Base-by-base conservation (phyloP, 92 coral and sea anemone genomes). In the Actinernus sp. region DNA sequence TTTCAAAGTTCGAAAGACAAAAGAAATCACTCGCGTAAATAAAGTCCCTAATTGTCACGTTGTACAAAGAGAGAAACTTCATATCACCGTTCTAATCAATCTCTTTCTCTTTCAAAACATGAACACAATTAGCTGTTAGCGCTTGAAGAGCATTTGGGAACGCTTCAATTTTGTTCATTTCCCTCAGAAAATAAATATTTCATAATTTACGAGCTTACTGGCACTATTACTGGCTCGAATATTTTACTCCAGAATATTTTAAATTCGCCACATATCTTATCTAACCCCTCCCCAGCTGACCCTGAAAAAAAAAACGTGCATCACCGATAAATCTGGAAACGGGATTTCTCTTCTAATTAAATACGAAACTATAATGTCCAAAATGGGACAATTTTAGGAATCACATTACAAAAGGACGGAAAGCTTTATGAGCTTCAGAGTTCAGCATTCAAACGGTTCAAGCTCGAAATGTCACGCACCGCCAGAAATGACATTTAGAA, bases 131-230 rank as follows among this genome's bases (percentile, higher is more conserved):
- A 27, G 32, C 70, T 56, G 70, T 56, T 63, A 63, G 29, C 39
- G 45, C 45, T 63, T 63, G 40, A 41, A 22, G 48, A 63, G 48
- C 39, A 49, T 31, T 34, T n/a, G 52, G 29, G 70, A 63, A 26
- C 70, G 55, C 55, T 56, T 44, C 48, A 63, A 63, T 63, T 63
- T 63, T 56, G 55, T 63, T 32, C 54, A 63, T 63, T 63, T 63
- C 70, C 70, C 33, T 29, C 2, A 30, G 28, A 63, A 63, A 63
- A 63, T 56, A 63, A 63, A 63, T 40, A 63, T 63, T 63, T 63
- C 28, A 43, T 45, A 12, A 7, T n/a, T 8, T 55, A 55, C 54
- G 25, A 25, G 24, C 16, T 22, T 61, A 43, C n/a, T n/a, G n/a
- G n/a, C n/a, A n/a, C n/a, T 43, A 44, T 26, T 54, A 61, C 30